Evolutionary conservation across 1,140 invertebrate species (phyloP).

Genomic region (Pantala flavescens): DNA sequence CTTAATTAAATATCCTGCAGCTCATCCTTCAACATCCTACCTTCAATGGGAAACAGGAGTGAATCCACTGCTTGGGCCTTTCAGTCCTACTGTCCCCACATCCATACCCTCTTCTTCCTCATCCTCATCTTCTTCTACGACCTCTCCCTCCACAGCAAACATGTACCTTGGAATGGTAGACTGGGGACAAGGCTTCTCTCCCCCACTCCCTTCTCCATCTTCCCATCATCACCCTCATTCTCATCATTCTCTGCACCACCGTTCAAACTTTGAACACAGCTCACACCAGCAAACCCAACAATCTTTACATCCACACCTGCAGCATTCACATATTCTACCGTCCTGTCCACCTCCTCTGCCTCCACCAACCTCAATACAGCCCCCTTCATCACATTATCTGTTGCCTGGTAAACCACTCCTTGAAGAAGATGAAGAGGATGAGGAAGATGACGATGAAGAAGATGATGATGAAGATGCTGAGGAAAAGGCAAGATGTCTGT

Average conservation of each 20-base stretch:
- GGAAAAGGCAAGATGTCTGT: not conserved
- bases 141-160: not conserved
- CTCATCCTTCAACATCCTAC: not conserved
- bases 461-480: not conserved
- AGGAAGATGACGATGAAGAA: not conserved
- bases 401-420: not conserved
- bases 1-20: not conserved
- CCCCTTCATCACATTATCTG: not conserved
- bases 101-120: not conserved
- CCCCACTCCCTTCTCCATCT: not conserved
- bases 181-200: slow-evolving; percentile 12
- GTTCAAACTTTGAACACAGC: not conserved
- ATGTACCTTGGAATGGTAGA: slow-evolving; percentile 15
- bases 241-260: not conserved
- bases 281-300: not conserved
- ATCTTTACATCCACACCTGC: not conserved
- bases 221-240: not conserved
- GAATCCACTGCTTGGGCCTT: slow-evolving; percentile 18
- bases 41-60: slow-evolving; percentile 16
- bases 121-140: not conserved
- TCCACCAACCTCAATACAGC: not conserved
- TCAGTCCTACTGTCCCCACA: slow-evolving; percentile 17
- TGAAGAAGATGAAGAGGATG: not conserved
- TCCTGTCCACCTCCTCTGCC: not conserved
- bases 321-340: not conserved